These are phyloP conservation scores for Hirtodrosophila confusa DNA, from an alignment of 2,888 invertebrate genomes.

Conservation along the genomic window DNA sequence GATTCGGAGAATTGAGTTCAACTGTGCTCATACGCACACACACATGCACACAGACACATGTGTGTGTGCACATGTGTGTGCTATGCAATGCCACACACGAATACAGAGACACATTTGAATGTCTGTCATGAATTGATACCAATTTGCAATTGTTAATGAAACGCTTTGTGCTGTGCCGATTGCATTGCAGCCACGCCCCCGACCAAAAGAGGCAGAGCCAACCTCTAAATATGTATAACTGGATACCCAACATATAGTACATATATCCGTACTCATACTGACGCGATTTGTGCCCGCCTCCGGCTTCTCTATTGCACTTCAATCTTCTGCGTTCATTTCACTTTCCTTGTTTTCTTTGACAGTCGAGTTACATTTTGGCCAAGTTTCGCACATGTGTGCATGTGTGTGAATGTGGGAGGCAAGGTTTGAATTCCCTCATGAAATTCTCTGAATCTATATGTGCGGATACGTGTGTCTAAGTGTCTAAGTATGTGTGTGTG, in stretches of 20 bases:
- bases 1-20: slow-evolving; percentile 80
- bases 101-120: slow-evolving; percentile 53
- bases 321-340: slow-evolving; percentile 68
- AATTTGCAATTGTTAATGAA: slow-evolving; percentile 81
- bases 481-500: not conserved
- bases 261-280: slow-evolving; percentile 2
- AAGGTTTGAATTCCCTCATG: slow-evolving; percentile 27
- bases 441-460: slow-evolving; percentile 1
- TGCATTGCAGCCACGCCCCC: slow-evolving; percentile 54
- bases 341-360: slow-evolving; percentile 77
- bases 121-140: slow-evolving; percentile 77
- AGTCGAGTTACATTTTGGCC: slow-evolving; percentile 73
- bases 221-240: slow-evolving; percentile 27
- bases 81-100: slow-evolving; percentile 18
- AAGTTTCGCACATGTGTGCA: slow-evolving; percentile 52
- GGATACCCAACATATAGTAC: not conserved
- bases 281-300: slow-evolving; percentile 10
- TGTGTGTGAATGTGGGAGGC: slow-evolving; percentile 16
- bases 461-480: not conserved
- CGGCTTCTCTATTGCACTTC: slow-evolving; percentile 51
- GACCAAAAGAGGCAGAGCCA: slow-evolving; percentile 11
- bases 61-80: slow-evolving; percentile 3
- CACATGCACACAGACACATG: slow-evolving; percentile 5
- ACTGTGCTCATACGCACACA: slow-evolving; percentile 26
- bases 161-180: slow-evolving; percentile 76